phyloP scores from a whole-genome alignment of 2,113 vertebrate species.

The mouse (Mus musculus) region DNA sequence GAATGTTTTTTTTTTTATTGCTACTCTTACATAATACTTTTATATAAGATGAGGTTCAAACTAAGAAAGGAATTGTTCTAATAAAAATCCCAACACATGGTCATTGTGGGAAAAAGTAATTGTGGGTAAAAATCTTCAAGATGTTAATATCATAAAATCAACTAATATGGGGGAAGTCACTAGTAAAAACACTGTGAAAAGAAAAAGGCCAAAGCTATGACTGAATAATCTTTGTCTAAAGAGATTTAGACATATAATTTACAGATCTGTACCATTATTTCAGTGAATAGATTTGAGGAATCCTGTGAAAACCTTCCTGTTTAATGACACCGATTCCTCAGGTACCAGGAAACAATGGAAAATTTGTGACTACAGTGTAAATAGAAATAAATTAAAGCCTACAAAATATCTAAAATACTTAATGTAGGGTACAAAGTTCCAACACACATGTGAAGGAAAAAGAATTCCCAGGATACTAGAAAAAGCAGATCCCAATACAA shows the following conservation, averaged over 20 bases:
- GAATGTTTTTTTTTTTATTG: neutral
- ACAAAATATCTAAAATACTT: neutral
- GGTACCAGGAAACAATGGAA: neutral
- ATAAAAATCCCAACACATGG: neutral
- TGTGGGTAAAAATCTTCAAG: neutral
- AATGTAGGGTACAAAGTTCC: neutral
- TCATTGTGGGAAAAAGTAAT: neutral
- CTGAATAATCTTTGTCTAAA: neutral
- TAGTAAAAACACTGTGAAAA: neutral
- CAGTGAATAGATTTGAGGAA: neutral
- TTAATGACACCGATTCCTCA: neutral
- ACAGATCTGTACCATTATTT: neutral
- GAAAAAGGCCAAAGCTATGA: neutral
- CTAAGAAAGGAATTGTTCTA: neutral
- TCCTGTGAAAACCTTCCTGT: neutral
- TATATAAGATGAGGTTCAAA: neutral
- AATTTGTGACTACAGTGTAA: neutral
- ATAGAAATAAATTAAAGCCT: neutral
- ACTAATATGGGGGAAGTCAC: neutral
- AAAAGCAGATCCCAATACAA: neutral
- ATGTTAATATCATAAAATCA: neutral
- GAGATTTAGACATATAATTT: neutral
- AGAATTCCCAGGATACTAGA: neutral
- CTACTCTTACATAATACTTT: neutral
- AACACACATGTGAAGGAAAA: neutral